Base-by-base conservation (phyloP, 1,140 invertebrate genomes). In the Penaeus indicus region DNA sequence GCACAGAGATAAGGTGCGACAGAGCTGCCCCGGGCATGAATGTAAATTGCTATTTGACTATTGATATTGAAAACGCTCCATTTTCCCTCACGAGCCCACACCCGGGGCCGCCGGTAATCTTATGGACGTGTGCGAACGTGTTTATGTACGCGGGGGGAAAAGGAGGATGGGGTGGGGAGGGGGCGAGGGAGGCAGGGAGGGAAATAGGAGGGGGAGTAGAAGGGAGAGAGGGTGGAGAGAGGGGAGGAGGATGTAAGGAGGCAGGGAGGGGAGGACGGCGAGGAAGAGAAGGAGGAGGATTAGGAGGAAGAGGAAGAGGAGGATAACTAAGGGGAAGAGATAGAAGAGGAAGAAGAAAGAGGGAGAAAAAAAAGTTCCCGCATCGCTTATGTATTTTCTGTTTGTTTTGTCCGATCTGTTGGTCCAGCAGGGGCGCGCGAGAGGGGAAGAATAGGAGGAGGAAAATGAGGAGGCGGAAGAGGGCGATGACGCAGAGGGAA, bases 31-130 rank as follows among this genome's bases (percentile, higher is more conserved):
- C 61, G 86, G 90, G 90, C 90, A 91, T 91, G 90, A 91, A 91
- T 91, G 90, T 80, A 91, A 91, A 91, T 91, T 89, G 90, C 88
- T 91, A 69, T 87, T 91, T 91, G 88, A 91, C 88, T 89, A 84
- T 85, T 86, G 90, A 91, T 91, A 91, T 91, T 91, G 90, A 91
- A 91, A 89, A 91, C 85, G 64, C 69, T 81, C 85, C 77, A 79
- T 84, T 86, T 83, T 84, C 47, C 62, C 85, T 60, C 75, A 61
- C 38, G 63, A 42, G 72, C 78, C 62, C 38, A 38, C 72, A 62
- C n/a, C 67, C 42, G 63, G 61, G 85, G 79, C 79, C 79, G 69
- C 60, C 61, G 62, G 77, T 67, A 72, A 69, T 67, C 78, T 88
- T 72, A 47, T 63, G 78, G 77, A 54, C 77, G 61, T 54, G 54